Percentiles rank a stretch among this genome's conserved stretches.
Conservation (phyloP, 1,140 invertebrate species). For the Megalopta genalis region DNA sequence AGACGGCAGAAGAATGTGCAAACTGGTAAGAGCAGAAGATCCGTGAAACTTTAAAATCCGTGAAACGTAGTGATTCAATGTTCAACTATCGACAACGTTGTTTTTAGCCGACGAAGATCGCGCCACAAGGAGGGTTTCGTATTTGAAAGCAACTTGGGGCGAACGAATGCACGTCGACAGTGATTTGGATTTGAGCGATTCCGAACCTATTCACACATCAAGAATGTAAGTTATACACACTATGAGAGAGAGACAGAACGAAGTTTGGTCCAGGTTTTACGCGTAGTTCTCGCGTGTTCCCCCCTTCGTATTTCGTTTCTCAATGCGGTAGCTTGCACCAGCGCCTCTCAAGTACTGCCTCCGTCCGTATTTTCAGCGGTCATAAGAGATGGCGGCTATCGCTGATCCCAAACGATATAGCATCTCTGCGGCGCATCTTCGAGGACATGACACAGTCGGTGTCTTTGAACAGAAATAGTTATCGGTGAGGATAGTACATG, state of each 20-base stretch:
- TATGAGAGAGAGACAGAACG: not conserved
- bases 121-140: constrained; percentile 92
- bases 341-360: constrained; percentile 37
- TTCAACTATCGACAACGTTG: not conserved
- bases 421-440: constrained; percentile 86
- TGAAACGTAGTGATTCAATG: not conserved
- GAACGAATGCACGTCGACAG: constrained; percentile 85
- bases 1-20: constrained; percentile 83
- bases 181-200: constrained; percentile 84
- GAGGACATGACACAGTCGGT: constrained; percentile 82
- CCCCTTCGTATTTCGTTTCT: no score
- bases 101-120: constrained; percentile 88
- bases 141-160: constrained; percentile 92
- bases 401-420: constrained; percentile 87
- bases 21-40: constrained; percentile 65
- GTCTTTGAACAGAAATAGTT: constrained; percentile 68
- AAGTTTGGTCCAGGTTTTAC: not conserved
- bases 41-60: not conserved
- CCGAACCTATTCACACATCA: constrained; percentile 82
- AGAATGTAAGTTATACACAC: constrained; percentile 80
- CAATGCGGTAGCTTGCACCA: no score
- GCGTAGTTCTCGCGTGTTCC: not conserved
- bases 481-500: constrained; percentile 68
- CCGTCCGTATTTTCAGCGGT: constrained; percentile 79
- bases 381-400: constrained; percentile 86